phyloP scores from a whole-genome alignment of 2,113 vertebrate species.

The Climacteris rufus region DNA sequence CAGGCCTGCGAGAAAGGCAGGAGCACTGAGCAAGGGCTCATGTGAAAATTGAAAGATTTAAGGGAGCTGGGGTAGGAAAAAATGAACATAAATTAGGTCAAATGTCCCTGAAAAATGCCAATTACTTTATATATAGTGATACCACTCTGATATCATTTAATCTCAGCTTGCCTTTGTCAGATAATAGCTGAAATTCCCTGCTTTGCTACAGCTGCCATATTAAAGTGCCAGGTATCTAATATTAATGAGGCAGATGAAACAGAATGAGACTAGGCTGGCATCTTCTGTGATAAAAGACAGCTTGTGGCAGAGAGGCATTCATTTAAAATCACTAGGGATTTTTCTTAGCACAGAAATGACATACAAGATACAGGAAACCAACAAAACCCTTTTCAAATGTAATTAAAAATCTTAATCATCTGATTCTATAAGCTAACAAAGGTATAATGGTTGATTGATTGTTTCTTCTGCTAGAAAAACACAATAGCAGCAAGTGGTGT shows the following conservation, averaged over 20 bases:
- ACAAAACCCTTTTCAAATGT: background rate
- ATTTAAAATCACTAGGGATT: background rate
- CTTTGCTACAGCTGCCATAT: background rate
- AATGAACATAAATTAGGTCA: constrained; percentile 11
- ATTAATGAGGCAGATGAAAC: constrained; percentile 54
- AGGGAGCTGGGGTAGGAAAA: background rate
- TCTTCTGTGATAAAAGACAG: constrained; percentile 10
- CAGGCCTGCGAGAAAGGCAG: accelerated
- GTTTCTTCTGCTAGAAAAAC: background rate
- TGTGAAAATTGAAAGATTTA: background rate
- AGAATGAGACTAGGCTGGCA: background rate
- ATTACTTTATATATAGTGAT: constrained; percentile 28
- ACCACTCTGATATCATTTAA: background rate
- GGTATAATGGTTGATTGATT: background rate
- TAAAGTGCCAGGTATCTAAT: background rate
- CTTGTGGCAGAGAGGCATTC: background rate
- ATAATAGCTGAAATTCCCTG: constrained; percentile 16
- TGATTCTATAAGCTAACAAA: background rate
- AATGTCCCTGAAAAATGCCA: background rate
- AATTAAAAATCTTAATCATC: background rate
- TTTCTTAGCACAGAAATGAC: background rate
- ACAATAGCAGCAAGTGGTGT: background rate
- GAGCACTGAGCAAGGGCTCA: background rate
- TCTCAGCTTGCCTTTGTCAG: constrained; percentile 29
- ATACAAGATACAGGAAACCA: background rate